These are phyloP conservation scores for Cichlasoma orientale DNA, from an alignment of 2,797 vertebrate species.

Conservation along the genomic window DNA sequence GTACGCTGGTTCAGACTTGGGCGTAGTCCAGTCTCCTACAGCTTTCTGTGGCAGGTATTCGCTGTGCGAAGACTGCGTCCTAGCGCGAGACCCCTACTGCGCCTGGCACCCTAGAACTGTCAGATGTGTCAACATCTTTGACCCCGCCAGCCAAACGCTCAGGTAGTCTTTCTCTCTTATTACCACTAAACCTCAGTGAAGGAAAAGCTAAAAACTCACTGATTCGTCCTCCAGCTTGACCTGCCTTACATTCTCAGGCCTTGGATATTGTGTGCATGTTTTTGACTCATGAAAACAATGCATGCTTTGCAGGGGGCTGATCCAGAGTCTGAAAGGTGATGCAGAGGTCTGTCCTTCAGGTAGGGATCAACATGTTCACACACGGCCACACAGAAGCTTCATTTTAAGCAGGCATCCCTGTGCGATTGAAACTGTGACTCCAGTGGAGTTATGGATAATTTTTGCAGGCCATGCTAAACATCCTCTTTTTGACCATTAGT, in stretches of 20 bases:
- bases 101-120: constrained; percentile 84
- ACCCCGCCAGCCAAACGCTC: constrained; percentile 47
- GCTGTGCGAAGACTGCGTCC: constrained; percentile 88
- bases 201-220: constrained; percentile 11
- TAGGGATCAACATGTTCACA: constrained; percentile 29
- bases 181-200: background rate
- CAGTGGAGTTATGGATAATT: background rate
- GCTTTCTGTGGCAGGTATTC: constrained; percentile 89
- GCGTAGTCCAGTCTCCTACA: constrained; percentile 90
- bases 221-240: constrained; percentile 33
- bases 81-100: constrained; percentile 94
- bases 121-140: constrained; percentile 81
- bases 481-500: background rate
- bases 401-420: background rate
- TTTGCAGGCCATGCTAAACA: background rate
- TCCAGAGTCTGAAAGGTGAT: constrained; percentile 91
- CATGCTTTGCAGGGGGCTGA: constrained; percentile 80
- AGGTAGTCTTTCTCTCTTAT: constrained; percentile 72
- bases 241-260: constrained; percentile 16
- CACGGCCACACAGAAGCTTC: background rate
- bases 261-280: background rate
- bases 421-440: background rate
- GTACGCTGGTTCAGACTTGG: constrained; percentile 91
- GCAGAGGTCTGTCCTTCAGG: constrained; percentile 85
- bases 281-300: background rate